phyloP scores from a whole-genome alignment of 1,140 invertebrate species.

The Lepidurus arcticus region DNA sequence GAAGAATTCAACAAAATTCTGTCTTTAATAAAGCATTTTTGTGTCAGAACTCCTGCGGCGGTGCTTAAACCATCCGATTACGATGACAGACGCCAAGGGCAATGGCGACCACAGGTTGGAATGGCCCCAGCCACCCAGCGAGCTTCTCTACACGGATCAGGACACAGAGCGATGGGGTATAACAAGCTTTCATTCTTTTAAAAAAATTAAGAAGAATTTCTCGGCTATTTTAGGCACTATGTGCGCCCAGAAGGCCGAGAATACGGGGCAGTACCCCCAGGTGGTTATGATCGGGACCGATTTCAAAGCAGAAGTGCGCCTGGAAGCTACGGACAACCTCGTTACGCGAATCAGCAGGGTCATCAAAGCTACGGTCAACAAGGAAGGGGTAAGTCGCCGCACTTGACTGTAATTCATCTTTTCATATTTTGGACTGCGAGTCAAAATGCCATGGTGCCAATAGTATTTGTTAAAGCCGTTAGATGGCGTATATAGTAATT shows the following conservation, averaged over 20 bases:
- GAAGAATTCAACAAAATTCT: neutral
- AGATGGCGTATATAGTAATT: no score
- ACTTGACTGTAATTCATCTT: no score
- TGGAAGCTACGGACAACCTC: conserved; percentile 27
- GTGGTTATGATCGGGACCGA: conserved; percentile 23
- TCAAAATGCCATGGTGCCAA: no score
- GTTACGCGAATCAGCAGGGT: neutral
- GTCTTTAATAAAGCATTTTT: conserved; percentile 26
- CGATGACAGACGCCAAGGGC: conserved; percentile 54
- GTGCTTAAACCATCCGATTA: conserved; percentile 74
- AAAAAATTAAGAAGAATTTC: neutral
- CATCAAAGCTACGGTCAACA: neutral
- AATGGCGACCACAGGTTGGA: conserved; percentile 67
- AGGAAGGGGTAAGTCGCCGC: neutral
- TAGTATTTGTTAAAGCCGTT: no score
- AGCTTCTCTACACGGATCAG: conserved; percentile 57
- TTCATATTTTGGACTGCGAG: no score
- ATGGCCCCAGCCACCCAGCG: conserved; percentile 58
- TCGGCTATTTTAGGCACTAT: neutral
- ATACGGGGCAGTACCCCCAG: conserved; percentile 37
- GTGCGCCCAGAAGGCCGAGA: conserved; percentile 28
- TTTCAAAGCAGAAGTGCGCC: conserved; percentile 27
- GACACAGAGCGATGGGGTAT: conserved; percentile 60
- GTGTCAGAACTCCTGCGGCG: conserved; percentile 56
- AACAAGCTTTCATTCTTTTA: conserved; percentile 31